Evolutionary conservation across 2,888 invertebrate species (phyloP), one percentile per base, ranked within the genome.

Genomic region (Microplitis manilae): DNA sequence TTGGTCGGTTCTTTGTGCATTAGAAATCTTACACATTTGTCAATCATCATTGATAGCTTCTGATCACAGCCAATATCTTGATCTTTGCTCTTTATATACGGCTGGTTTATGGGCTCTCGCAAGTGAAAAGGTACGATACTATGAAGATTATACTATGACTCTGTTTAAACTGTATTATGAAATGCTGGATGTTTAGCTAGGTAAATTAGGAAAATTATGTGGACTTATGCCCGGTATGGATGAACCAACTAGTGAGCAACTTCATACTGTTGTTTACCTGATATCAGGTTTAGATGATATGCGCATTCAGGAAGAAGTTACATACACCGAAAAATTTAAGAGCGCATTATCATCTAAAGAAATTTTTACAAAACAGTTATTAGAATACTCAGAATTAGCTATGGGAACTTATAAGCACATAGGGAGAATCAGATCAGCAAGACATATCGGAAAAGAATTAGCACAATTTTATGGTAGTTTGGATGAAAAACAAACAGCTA

Each of bases 331-430:
- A 83, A 94, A 96, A 87, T 91, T 98, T 8, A 96, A 97, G 87
- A 96, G 96, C 86, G 97, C 98, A 0, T 90, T 98, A 2, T 96
- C 97, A 75, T 97, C 97, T 9, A 96, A 96, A 87, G 95, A 95
- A 76, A 93, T 95, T 71, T 98, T 98, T 88, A 95, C 96, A 85
- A 96, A 96, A 87, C 95, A 97, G 83, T 98, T 98, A 87, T 90
- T 98, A 87, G 98, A 98, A 90, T 90, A 98, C 78, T 96, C 97
- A 0, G 98, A 98, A 89, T 90, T 98, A 80, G 97, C 98, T 0
- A 97, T 98, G 94, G 97, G 98, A 73, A 98, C 98, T 0, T 98
- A 96, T 87, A 98, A 98, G 87, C 98, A 98, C 90, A 97, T 98
- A 80, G 95, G 91, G 8, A 90, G 92, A 6, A 91, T 94, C 83